Evolutionary conservation across 2,113 vertebrate species (phyloP).

Genomic region (Hylia prasina): DNA sequence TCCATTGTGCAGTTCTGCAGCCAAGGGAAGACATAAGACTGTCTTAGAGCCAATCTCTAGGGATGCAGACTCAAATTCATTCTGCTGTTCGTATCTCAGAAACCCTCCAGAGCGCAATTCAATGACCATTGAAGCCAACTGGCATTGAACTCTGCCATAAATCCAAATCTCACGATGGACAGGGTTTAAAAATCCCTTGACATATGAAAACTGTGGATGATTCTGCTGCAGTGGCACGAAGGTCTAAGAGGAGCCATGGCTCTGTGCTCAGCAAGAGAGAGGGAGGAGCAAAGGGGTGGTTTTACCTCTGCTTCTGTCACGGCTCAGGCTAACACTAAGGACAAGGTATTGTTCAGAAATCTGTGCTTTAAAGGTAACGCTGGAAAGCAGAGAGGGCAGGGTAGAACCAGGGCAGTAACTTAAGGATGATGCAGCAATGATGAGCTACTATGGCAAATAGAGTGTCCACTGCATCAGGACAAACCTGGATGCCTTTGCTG

Average conservation of each 20-base stretch:
- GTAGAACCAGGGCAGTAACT: neutral
- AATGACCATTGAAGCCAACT: slow-evolving; percentile 46
- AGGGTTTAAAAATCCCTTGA: slow-evolving; percentile 1
- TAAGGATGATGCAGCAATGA: neutral
- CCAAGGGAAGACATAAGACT: neutral
- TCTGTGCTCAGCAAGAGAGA: neutral
- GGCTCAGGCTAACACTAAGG: neutral
- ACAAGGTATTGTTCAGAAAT: neutral
- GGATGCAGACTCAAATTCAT: slow-evolving; percentile 4
- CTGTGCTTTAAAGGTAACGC: neutral
- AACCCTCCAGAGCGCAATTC: slow-evolving; percentile 24
- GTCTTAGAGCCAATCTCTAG: neutral
- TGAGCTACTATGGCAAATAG: neutral
- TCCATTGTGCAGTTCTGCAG: neutral
- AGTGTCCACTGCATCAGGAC: neutral
- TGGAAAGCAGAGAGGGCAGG: neutral
- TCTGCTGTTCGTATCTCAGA: slow-evolving; percentile 6
- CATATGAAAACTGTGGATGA: neutral
- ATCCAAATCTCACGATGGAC: slow-evolving; percentile 20
- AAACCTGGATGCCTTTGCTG: neutral
- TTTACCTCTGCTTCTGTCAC: neutral
- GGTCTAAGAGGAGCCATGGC: neutral
- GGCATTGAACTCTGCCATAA: slow-evolving; percentile 47
- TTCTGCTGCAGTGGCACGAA: neutral
- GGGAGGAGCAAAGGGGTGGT: neutral